Conservation (phyloP, 2,888 invertebrate genomes). For the Hydriomena furcata region DNA sequence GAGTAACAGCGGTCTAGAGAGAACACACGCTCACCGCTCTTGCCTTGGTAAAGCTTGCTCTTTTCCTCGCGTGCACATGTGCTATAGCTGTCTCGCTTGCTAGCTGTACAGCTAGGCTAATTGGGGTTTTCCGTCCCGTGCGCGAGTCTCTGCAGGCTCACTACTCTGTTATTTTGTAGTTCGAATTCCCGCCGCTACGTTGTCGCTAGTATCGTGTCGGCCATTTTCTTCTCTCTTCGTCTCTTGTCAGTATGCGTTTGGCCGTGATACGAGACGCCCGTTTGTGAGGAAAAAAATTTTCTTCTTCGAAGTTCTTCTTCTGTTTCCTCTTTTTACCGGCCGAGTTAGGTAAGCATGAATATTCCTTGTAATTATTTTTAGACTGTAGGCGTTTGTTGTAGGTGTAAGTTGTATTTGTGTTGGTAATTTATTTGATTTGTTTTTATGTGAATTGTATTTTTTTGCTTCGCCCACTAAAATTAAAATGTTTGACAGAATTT, state of each 20-base stretch:
- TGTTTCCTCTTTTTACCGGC: conserved; percentile 49
- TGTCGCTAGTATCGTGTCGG: conserved; percentile 57
- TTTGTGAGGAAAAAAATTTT: conserved; percentile 48
- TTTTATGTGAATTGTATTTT: no score
- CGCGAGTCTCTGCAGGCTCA: conserved; percentile 41
- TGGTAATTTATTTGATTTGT: not conserved
- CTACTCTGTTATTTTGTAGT: conserved; percentile 53
- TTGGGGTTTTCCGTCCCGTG: conserved; percentile 21
- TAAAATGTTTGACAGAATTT: no score
- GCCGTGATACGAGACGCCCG: conserved; percentile 58
- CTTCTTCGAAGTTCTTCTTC: conserved; percentile 70
- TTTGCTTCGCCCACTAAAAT: no score
- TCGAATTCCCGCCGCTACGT: conserved; percentile 49
- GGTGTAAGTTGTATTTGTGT: not conserved
- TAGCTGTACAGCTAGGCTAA: conserved; percentile 20
- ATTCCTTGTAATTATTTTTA: conserved; percentile 29
- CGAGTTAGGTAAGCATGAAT: conserved; percentile 53
- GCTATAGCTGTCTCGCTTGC: conserved; percentile 42
- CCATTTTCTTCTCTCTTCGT: conserved; percentile 81
- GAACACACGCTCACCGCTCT: conserved; percentile 19
- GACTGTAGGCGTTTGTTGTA: not conserved
- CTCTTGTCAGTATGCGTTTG: conserved; percentile 63
- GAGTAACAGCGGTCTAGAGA: conserved; percentile 54
- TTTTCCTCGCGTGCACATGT: conserved; percentile 5
- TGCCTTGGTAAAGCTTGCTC: conserved; percentile 14